Evolutionary conservation across 2,113 vertebrate genomes (phyloP), one percentile per base, ranked within the genome.

Genomic region (Ursus arctos): DNA sequence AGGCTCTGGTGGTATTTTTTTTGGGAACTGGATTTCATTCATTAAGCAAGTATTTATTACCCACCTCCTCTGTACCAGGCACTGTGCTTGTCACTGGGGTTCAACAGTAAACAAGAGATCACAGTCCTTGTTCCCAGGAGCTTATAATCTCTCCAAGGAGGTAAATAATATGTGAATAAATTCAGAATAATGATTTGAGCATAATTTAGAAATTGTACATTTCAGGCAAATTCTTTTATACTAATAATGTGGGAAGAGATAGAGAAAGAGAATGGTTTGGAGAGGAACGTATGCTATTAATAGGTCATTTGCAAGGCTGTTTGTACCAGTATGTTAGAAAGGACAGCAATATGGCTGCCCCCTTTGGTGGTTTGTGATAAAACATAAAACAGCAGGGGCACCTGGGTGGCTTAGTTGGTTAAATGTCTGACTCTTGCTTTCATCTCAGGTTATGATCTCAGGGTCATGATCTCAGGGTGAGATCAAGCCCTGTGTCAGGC

Each of bases 1-100:
- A 95, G 53, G 67, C 63, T 77, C 51, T 90, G 43, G 36, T 87
- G 92, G 1, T 33, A 61, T 82, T 80, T 96, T 97, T 86, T 63
- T 85, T 69, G 63, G 36, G 71, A 88, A 67, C 28, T 53, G 71
- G 1, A 9, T 53, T 95, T 88, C 7, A 61, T 65, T 94, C 51
- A 24, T 91, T 91, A 61, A 89, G 67, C 59, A 85, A 84, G 74
- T 53, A 84, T 63, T 71, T n/a, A 33, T 82, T 65, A 79, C 53
- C 49, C 63, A 7, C 18, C 8, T 79, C 5, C 49, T 76, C 51
- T 40, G 33, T 47, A 61, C 28, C 51, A 88, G 82, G 53, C 24
- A 53, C 83, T 40, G 14, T 88, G 57, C 67, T 49, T 12, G 0
- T 33, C 53, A 59, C 67, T 55, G 57, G 19, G 84, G 18, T 26